phyloP scores from a whole-genome alignment of 2,797 vertebrate genomes.

The Sphenodon punctatus region DNA sequence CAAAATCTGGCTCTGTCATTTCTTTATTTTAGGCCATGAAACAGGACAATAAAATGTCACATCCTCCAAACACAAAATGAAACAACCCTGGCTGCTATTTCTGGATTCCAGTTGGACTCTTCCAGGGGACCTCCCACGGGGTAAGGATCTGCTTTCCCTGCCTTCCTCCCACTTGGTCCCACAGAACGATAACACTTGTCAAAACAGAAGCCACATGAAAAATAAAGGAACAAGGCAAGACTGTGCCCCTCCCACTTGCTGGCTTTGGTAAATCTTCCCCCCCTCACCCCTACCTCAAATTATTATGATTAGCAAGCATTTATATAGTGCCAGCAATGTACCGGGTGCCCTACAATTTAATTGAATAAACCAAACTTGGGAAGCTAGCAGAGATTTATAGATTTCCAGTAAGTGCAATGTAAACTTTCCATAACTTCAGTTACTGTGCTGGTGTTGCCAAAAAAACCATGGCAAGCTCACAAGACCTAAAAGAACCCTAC shows the following conservation, averaged over 20 bases:
- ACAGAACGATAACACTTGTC: background rate
- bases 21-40: background rate
- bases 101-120: too few species aligned
- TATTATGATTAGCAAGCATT: too few species aligned
- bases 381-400: background rate
- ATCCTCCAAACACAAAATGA: background rate
- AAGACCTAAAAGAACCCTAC: background rate
- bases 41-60: accelerated
- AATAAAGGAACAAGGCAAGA: background rate
- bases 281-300: too few species aligned
- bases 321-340: too few species aligned
- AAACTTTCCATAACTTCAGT: background rate
- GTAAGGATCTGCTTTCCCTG: too few species aligned
- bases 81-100: background rate
- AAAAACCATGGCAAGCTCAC: background rate
- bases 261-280: background rate
- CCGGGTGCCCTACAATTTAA: too few species aligned
- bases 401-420: background rate
- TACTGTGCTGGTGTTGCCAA: background rate
- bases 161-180: accelerated
- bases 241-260: background rate
- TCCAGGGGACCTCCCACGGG: too few species aligned
- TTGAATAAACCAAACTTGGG: too few species aligned
- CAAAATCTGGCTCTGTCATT: accelerated
- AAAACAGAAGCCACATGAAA: background rate